Base-by-base conservation (phyloP, 2,888 invertebrate genomes). In the Drosophila peninsularis region DNA sequence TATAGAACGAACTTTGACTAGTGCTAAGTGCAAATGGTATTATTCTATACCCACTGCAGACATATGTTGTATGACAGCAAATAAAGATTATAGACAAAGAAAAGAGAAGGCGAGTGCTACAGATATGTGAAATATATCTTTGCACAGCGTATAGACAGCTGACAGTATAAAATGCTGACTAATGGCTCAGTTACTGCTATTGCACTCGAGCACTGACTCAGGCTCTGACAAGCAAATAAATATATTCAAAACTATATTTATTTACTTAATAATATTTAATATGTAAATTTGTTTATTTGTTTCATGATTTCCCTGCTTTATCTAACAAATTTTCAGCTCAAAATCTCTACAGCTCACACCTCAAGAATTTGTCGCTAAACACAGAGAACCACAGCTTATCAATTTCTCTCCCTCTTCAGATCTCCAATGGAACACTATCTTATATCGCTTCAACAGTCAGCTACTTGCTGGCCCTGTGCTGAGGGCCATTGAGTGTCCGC, bases 401-500 rank as follows among this genome's bases (percentile, higher is more conserved):
- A 19, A 13, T 42, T 21, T 6, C 3, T 17, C 30, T 30, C 1
- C 34, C 0, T 37, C 10, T 82, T 78, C 64, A 61, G 64, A 57
- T 53, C 63, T 61, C 66, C 70, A 78, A 80, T 82, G 80, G 57
- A 56, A 24, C 36, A 21, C 5, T 21, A 41, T 41, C 14, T n/a
- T 19, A 9, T 32, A 32, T 36, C n/a, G 21, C 21, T 11, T 30
- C 21, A 30, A 13, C 24, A 37, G 24, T 4, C 30, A 21, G 41
- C 24, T 53, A 62, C 62, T 67, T 56, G 50, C 77, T 44, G 65
- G 68, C 62, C 69, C 44, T 53, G 75, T 71, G 65, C 53, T 53
- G 52, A 77, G 74, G 45, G 42, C 58, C 60, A 61, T 72, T 63
- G 37, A 57, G 34, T 19, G 21, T n/a, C 27, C 14, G 44, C 37